phyloP scores from a whole-genome alignment of 1,140 invertebrate genomes.

The Nymphalis io region DNA sequence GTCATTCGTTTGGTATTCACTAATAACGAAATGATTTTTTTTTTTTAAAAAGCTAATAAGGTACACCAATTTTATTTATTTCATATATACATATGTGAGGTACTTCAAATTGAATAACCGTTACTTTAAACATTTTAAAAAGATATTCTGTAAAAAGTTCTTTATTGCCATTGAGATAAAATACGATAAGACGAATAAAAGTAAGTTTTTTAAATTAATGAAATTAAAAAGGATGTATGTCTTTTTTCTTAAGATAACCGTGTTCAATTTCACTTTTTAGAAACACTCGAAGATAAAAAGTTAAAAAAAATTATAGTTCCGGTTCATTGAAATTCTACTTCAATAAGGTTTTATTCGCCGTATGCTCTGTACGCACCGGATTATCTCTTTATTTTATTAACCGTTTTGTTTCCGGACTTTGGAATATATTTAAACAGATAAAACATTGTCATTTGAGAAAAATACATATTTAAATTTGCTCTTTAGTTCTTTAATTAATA shows the following conservation, averaged over 20 bases:
- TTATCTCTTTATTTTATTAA: neutral
- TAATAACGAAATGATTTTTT: constrained; percentile 47
- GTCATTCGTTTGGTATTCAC: constrained; percentile 64
- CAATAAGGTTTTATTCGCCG: constrained; percentile 2
- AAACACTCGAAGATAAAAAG: constrained; percentile 20
- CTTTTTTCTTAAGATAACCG: neutral
- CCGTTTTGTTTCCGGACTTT: neutral
- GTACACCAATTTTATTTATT: neutral
- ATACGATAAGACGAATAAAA: no score
- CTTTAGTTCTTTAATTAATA: neutral
- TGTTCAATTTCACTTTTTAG: constrained; percentile 20
- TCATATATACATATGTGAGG: neutral
- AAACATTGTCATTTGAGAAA: neutral
- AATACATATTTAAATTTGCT: neutral
- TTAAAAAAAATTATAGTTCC: constrained; percentile 14
- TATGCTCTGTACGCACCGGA: neutral
- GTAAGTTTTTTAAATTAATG: no score
- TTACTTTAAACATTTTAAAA: neutral
- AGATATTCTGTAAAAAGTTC: neutral
- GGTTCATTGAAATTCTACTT: constrained; percentile 15
- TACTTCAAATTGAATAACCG: neutral
- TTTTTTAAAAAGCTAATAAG: neutral
- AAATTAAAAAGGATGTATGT: neutral
- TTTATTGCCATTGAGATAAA: no score
- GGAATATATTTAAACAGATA: neutral